Evolutionary conservation across 2,888 invertebrate genomes (phyloP).

Genomic region (Xestia ashworthii): DNA sequence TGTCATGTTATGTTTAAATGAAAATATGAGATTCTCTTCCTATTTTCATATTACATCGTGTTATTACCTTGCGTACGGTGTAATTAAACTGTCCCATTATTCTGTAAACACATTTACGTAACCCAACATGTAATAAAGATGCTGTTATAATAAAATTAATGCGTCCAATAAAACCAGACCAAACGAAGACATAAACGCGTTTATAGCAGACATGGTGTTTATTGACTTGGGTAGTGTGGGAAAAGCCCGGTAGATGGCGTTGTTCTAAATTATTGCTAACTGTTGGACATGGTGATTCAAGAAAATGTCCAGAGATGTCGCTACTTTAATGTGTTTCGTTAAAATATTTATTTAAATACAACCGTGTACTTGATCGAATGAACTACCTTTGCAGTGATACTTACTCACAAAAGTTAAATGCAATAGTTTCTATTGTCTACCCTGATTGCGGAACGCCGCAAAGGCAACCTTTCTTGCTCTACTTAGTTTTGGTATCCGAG

Average conservation of each 20-base stretch:
- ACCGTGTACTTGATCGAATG: background rate
- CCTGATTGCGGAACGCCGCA: background rate
- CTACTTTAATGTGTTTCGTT: conserved; percentile 4
- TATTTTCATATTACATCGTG: background rate
- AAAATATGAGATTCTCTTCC: background rate
- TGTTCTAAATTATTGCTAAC: background rate
- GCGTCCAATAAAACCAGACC: conserved; percentile 29
- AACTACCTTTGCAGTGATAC: background rate
- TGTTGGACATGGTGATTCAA: background rate
- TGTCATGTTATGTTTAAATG: background rate
- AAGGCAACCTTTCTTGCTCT: background rate
- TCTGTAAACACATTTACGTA: conserved; percentile 18
- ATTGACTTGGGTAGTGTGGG: background rate
- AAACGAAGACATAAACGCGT: conserved; percentile 33
- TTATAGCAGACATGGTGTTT: conserved; percentile 1
- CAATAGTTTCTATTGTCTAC: background rate
- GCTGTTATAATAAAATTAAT: conserved; percentile 33
- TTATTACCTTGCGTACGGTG: background rate
- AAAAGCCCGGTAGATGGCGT: conserved; percentile 42
- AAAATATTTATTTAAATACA: background rate
- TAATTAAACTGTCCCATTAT: conserved; percentile 9
- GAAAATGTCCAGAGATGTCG: conserved; percentile 43
- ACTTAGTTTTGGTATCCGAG: background rate
- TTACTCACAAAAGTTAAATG: background rate
- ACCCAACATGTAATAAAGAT: conserved; percentile 15